A percentile compares a stretch with the other conserved stretches of the same genome.
Conservation (phyloP, 2,888 invertebrate genomes). For the Drosophila setosimentum region DNA sequence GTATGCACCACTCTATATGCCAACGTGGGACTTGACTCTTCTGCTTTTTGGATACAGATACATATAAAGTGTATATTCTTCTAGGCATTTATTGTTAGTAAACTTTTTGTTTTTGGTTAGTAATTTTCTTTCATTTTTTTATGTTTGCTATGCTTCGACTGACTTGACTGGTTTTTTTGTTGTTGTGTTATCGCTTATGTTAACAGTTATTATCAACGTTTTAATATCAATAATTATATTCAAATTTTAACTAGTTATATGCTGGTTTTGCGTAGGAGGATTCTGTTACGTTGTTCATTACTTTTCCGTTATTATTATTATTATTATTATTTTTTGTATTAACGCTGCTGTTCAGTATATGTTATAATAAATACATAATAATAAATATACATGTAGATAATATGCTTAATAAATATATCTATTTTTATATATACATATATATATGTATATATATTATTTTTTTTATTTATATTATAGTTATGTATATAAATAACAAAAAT, state of each 20-base stretch:
- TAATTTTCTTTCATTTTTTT: conserved; percentile 50
- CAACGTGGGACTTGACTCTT: conserved; percentile 73
- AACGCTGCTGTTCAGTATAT: conserved; percentile 70
- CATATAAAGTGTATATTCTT: conserved; percentile 25
- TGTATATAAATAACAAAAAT: conserved; percentile 83
- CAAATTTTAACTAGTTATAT: conserved; percentile 67
- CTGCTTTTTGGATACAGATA: conserved; percentile 44
- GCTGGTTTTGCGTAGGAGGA: conserved; percentile 75
- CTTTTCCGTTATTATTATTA: conserved; percentile 42
- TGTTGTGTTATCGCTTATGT: conserved; percentile 35
- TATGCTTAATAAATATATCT: conserved; percentile 81
- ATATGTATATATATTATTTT: conserved; percentile 23
- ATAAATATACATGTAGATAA: conserved; percentile 83
- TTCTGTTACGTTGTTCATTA: conserved; percentile 70
- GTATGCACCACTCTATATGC: conserved; percentile 62
- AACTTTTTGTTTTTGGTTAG: conserved; percentile 60
- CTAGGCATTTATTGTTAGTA: conserved; percentile 65
- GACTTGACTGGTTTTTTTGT: conserved; percentile 67
- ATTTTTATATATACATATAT: conserved; percentile 63
- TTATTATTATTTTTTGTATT: conserved; percentile 44
- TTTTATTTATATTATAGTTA: conserved; percentile 77
- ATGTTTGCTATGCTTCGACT: conserved; percentile 71
- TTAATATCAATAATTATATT: conserved; percentile 58
- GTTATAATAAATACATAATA: conserved; percentile 82
- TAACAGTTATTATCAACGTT: conserved; percentile 74